phyloP scores from a whole-genome alignment of 2,113 vertebrate species.

The Rhizomys pruinosus region DNA sequence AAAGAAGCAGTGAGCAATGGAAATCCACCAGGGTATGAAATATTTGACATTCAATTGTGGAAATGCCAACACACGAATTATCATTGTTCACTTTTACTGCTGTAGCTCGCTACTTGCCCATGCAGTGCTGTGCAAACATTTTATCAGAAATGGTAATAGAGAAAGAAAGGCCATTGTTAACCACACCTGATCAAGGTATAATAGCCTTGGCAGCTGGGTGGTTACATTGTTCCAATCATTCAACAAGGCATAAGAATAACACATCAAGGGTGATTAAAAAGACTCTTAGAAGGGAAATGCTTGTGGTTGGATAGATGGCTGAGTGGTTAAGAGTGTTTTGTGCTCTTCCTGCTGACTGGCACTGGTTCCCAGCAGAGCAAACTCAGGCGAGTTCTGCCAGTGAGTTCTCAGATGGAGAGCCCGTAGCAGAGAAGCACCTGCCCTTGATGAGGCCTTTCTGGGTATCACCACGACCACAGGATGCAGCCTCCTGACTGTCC shows the following conservation, averaged over 20 bases:
- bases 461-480: no score
- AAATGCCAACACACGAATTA: slow-evolving; percentile 78
- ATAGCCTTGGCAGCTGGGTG: slow-evolving; percentile 38
- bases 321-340: neutral
- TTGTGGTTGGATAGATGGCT: neutral
- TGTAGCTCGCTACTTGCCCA: neutral
- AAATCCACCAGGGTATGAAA: slow-evolving; percentile 65
- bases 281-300: neutral
- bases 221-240: slow-evolving; percentile 26
- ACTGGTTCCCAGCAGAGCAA: no score
- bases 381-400: no score
- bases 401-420: neutral
- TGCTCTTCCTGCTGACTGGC: neutral
- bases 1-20: neutral
- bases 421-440: neutral
- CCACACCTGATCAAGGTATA: neutral
- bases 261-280: neutral
- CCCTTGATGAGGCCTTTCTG: no score
- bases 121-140: slow-evolving; percentile 70
- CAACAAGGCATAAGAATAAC: slow-evolving; percentile 9
- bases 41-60: slow-evolving; percentile 77
- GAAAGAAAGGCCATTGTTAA: slow-evolving; percentile 61
- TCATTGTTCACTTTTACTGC: slow-evolving; percentile 65
- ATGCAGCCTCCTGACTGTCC: accelerated
- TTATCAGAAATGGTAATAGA: slow-evolving; percentile 56